Percentiles rank a stretch among this genome's conserved stretches.
Evolutionary conservation across 1,140 invertebrate genomes (phyloP).

Genomic region (Sycobia sp.): DNA sequence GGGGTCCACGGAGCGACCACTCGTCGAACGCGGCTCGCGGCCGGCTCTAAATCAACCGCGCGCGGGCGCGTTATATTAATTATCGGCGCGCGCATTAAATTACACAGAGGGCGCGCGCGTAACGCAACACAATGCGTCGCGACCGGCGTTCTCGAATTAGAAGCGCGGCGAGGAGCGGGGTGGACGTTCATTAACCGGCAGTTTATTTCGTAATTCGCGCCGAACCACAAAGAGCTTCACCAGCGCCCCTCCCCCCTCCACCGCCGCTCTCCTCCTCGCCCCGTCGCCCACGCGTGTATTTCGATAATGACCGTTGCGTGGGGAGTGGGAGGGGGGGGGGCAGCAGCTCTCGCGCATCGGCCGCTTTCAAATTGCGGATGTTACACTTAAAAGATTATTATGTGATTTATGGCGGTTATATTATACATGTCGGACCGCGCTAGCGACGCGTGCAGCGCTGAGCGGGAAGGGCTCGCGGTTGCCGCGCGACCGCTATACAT

Average conservation of each 20-base stretch:
- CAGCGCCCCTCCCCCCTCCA: too few species aligned
- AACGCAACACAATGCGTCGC: background rate
- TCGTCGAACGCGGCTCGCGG: too few species aligned
- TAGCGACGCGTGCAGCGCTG: background rate
- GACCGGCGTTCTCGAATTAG: background rate
- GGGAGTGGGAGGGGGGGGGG: too few species aligned
- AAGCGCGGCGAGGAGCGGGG: slow-evolving; percentile 16
- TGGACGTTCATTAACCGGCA: slow-evolving; percentile 42
- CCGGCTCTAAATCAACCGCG: too few species aligned
- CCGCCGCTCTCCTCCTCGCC: too few species aligned
- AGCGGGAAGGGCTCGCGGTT: too few species aligned
- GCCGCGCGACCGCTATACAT: too few species aligned
- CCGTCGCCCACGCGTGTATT: background rate
- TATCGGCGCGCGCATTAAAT: slow-evolving; percentile 17
- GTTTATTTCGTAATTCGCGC: slow-evolving; percentile 19
- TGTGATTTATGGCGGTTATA: slow-evolving; percentile 17
- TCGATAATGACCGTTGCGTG: slow-evolving; percentile 17
- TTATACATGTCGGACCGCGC: too few species aligned
- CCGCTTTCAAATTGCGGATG: slow-evolving; percentile 8
- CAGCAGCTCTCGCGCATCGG: too few species aligned
- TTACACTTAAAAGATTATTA: slow-evolving; percentile 25
- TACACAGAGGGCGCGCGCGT: background rate
- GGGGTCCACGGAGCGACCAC: too few species aligned
- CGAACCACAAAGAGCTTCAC: slow-evolving; percentile 15
- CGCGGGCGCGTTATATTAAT: too few species aligned